Base-by-base conservation (phyloP, 2,888 invertebrate genomes). In the Acrobasis repandana region DNA sequence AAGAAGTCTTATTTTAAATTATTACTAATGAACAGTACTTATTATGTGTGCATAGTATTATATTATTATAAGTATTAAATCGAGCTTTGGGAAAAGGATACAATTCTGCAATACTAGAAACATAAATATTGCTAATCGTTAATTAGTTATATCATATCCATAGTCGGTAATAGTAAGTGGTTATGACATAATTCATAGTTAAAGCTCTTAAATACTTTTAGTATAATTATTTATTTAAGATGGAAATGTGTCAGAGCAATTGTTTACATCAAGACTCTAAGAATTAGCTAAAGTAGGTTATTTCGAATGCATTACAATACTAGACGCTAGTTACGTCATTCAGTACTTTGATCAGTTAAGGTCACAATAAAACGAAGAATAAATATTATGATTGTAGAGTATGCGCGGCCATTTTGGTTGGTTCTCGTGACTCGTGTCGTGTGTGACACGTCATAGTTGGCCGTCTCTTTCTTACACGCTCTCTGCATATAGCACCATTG, bases 401-500 rank as follows among this genome's bases (percentile, higher is more conserved):
- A 83, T 79, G 78, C 82, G 89, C 91, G 86, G 92, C 92, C 92
- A 92, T 92, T 91, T 92, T 92, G 90, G 83, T 83, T 88, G 78
- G 86, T 82, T 90, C 90, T 90, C 90, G 92, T 92, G 92, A 91
- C 90, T 92, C 81, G 85, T 85, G 82, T 83, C 79, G 83, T 82
- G 80, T 80, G 79, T 82, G 91, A 90, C 92, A 92, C 92, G 92
- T 91, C 92, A 91, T 80, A 85, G 79, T 79, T 76, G 74, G 84
- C 86, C 80, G 75, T 92, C 92, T 85, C 88, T 79, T 77, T 92
- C 88, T 83, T 75, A 80, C 90, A 84, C 83, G 85, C 84, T 84
- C 86, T 87, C 90, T 88, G 90, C 92, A 90, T 92, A 92, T 92
- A 92, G 92, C 92, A 92, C 92, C 92, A 91, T 90, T 92, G 92